Percentiles rank a stretch among this genome's conserved stretches.
Conservation (phyloP, 2,113 vertebrate genomes). For the Periophthalmus modestus region DNA sequence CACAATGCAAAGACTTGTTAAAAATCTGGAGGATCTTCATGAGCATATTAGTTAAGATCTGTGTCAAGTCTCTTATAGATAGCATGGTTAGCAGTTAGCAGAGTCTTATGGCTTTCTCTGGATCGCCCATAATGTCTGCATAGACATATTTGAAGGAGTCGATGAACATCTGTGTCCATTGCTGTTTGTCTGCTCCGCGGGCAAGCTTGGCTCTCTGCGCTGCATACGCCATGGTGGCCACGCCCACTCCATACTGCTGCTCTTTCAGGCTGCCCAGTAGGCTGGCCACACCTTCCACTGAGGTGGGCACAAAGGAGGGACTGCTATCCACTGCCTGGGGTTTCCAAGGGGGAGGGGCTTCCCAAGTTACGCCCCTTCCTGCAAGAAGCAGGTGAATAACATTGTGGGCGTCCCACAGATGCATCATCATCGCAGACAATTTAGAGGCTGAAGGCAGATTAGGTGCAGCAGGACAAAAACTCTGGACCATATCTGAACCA, state of each 20-base stretch:
- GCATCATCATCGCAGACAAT: constrained; percentile 49
- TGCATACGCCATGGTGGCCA: constrained; percentile 95
- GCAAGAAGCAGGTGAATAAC: constrained; percentile 93
- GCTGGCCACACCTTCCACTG: constrained; percentile 84
- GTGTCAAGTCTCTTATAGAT: constrained; percentile 35
- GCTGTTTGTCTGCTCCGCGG: constrained; percentile 86
- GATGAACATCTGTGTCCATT: constrained; percentile 96
- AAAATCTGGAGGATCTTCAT: constrained; percentile 28
- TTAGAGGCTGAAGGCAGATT: constrained; percentile 26
- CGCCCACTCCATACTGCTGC: constrained; percentile 85
- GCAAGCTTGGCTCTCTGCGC: constrained; percentile 96
- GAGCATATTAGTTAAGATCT: constrained; percentile 58
- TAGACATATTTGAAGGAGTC: constrained; percentile 96
- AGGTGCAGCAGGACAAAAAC: constrained; percentile 14
- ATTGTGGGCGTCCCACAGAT: constrained; percentile 79
- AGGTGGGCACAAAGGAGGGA: constrained; percentile 82
- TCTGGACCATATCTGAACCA: background rate
- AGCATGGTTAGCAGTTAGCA: constrained; percentile 78
- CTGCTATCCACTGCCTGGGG: constrained; percentile 85
- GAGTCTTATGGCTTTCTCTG: constrained; percentile 82
- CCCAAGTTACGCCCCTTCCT: constrained; percentile 85
- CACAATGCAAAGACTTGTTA: constrained; percentile 38
- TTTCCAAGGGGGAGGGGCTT: constrained; percentile 83
- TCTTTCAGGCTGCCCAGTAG: constrained; percentile 87
- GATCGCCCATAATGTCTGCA: constrained; percentile 90